Evolutionary conservation across 2,888 invertebrate species (phyloP), one percentile per base, ranked within the genome.

Genomic region (Metellina segmentata): DNA sequence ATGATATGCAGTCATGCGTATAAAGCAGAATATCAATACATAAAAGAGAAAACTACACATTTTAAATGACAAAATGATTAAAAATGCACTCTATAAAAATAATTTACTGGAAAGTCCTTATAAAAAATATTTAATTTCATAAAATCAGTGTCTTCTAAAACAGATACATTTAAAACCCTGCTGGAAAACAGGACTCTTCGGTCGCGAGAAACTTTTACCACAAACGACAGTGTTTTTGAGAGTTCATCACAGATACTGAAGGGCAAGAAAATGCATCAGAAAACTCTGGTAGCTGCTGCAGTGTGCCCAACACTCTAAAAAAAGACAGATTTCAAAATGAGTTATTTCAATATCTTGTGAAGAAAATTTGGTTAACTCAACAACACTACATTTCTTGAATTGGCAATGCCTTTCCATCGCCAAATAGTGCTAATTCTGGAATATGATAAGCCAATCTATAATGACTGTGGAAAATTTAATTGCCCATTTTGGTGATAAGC

Each of bases 221-320:
- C 94, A 98, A 97, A 95, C 97, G 97, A 95, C 98, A 98, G 95
- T 98, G 98, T 74, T 97, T 96, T 72, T 95, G 95, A 6, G 99
- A 98, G 95, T 99, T 98, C 98, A 99, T 98, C 11, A 96, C 97
- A 0, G 97, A 96, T 51, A 97, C 98, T 34, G 96, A 95, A 0
- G 97, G 97, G 95, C 99, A 99, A 93, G 96, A 96, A 96, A 97
- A 99, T 94, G 98, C 98, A 91, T 96, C 95, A 11, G 99, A 96
- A 95, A 96, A 93, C 82, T 90, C 85, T 70, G 92, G 77, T 19
- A 91, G 51, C 49, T 93, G 92, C 20, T 92, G 83, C 79, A 93
- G 74, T 61, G 90, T 89, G 19, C 81, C 90, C 48, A 90, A 74
- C 11, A 93, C 93, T 81, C 93, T 92, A 19, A 20, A 86, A 71